Evolutionary conservation across 2,113 vertebrate genomes (phyloP).

Genomic region (Panthera uncia): DNA sequence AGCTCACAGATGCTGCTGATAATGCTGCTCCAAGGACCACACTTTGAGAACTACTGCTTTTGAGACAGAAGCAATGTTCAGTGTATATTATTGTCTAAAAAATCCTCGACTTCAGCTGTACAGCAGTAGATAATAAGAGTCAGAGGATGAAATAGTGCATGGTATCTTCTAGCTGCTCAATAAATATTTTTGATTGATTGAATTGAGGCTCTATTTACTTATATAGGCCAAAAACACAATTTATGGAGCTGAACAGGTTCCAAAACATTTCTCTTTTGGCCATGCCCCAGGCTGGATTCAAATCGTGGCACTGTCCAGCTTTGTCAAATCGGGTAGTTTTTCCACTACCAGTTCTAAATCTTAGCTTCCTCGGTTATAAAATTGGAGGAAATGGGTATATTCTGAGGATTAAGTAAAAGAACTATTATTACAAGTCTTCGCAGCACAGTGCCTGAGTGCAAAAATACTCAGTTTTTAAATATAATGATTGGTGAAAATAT

Average conservation of each 20-base stretch:
- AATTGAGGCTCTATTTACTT: neutral
- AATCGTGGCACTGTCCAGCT: neutral
- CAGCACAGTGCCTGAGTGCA: neutral
- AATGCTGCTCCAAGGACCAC: neutral
- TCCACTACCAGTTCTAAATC: neutral
- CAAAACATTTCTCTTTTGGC: neutral
- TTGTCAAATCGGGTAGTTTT: neutral
- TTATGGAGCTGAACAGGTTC: neutral
- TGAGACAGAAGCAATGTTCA: neutral
- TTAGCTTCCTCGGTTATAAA: neutral
- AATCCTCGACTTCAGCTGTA: neutral
- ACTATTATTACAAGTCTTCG: neutral
- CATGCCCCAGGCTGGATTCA: neutral
- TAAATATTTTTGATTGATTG: slow-evolving; percentile 19
- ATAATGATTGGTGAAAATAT: neutral
- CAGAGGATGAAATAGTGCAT: neutral
- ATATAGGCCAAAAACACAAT: neutral
- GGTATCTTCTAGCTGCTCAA: neutral
- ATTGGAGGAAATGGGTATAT: neutral
- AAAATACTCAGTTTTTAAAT: neutral
- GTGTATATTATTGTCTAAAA: neutral
- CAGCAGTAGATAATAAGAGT: neutral
- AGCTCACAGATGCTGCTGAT: neutral
- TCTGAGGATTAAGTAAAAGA: neutral
- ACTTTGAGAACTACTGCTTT: neutral